Percentiles rank a stretch among this genome's conserved stretches.
Conservation (phyloP, 30 jellyfish, hydroid and myxozoan genomes). For the Pelagia noctiluca region DNA sequence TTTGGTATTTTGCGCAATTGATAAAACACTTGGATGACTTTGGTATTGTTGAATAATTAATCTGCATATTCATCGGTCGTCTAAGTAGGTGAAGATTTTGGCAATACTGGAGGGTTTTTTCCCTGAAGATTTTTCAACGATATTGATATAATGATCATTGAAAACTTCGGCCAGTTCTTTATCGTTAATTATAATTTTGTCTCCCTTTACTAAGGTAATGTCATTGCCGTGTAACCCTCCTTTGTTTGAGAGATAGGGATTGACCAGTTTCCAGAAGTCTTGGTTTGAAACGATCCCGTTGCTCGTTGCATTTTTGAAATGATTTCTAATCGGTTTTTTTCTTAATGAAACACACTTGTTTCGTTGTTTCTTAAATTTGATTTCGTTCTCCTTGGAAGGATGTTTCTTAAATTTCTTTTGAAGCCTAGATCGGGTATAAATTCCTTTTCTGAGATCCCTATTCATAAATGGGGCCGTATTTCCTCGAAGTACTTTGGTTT, state of each 20-base stretch:
- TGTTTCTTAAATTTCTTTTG: slow-evolving; percentile 19
- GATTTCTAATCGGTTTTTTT: slow-evolving; percentile 41
- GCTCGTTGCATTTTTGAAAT: slow-evolving; percentile 43
- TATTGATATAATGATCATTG: slow-evolving; percentile 1
- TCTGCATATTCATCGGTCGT: slow-evolving; percentile 16
- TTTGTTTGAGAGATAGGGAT: too few species aligned
- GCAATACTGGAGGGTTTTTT: not conserved
- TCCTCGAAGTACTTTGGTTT: not conserved
- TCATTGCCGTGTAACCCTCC: too few species aligned
- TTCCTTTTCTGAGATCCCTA: slow-evolving; percentile 39
- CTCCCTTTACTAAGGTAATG: not conserved
- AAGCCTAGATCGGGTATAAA: slow-evolving; percentile 54
- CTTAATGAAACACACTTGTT: slow-evolving; percentile 26
- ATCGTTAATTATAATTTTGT: not conserved
- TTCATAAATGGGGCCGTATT: not conserved
- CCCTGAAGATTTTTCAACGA: slow-evolving; percentile 17
- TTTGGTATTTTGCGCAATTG: slow-evolving; percentile 21
- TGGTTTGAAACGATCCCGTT: slow-evolving; percentile 28
- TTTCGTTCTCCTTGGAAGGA: slow-evolving; percentile 36
- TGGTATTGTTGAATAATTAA: slow-evolving; percentile 36
- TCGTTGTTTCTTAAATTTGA: slow-evolving; percentile 49
- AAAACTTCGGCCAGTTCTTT: slow-evolving; percentile 22
- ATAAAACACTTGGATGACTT: slow-evolving; percentile 46
- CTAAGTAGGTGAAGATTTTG: not conserved
- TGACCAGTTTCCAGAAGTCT: slow-evolving; percentile 43